A percentile compares a stretch with the other conserved stretches of the same genome.
phyloP scores from a whole-genome alignment of 1,140 invertebrate genomes.

The Vanessa atalanta region DNA sequence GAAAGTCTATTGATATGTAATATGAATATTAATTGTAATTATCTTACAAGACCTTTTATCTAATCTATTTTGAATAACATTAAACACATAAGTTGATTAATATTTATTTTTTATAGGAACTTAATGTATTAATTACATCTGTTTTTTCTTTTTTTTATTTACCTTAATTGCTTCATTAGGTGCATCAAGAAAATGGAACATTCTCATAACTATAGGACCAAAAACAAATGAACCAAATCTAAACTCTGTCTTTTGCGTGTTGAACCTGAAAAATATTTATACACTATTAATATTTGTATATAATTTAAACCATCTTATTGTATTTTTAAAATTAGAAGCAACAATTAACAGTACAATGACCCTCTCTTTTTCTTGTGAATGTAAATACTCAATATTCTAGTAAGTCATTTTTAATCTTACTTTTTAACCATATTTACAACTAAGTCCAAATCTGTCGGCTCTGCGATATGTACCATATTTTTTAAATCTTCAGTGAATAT shows the following conservation, averaged over 20 bases:
- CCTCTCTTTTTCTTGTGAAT: too few species aligned
- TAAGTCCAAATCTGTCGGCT: slow-evolving; percentile 85
- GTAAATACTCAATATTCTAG: too few species aligned
- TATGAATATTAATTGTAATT: too few species aligned
- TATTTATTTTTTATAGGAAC: too few species aligned
- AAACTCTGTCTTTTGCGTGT: slow-evolving; percentile 86
- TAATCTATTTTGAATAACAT: too few species aligned
- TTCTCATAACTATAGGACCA: slow-evolving; percentile 91
- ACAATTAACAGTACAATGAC: too few species aligned
- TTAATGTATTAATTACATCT: not conserved
- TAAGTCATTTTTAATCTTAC: slow-evolving; percentile 76
- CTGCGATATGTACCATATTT: slow-evolving; percentile 87
- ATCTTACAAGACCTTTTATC: too few species aligned
- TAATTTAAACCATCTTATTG: not conserved
- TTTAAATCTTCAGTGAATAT: slow-evolving; percentile 93
- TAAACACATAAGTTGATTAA: too few species aligned
- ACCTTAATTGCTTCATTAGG: slow-evolving; percentile 84
- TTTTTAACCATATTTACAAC: slow-evolving; percentile 85
- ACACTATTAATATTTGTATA: not conserved
- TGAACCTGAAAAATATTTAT: slow-evolving; percentile 82
- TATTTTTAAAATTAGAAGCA: too few species aligned
- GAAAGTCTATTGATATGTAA: not conserved
- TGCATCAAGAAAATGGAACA: slow-evolving; percentile 87
- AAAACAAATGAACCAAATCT: slow-evolving; percentile 90
- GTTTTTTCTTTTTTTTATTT: slow-evolving; percentile 26